Evolutionary conservation across 2,113 vertebrate species (phyloP).

Genomic region (Sinocyclocheilus maitianheensis): DNA sequence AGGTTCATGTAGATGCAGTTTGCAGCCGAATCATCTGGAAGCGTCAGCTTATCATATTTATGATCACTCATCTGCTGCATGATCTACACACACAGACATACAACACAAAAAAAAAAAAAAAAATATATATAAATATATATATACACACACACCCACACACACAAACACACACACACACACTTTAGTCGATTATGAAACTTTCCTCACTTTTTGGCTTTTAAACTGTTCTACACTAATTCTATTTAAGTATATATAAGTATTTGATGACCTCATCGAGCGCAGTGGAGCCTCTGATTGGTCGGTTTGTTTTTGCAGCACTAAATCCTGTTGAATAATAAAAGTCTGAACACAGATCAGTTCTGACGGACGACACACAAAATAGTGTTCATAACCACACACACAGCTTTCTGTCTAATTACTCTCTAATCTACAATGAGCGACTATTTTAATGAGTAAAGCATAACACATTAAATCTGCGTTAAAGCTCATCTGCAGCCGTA

Average conservation of each 20-base stretch:
- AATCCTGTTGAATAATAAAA: background rate
- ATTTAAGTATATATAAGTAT: background rate
- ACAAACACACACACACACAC: too few relatives aligned
- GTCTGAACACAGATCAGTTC: background rate
- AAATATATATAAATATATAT: too few relatives aligned
- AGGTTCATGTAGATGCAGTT: constrained; percentile 95
- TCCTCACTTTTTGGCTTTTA: too few relatives aligned
- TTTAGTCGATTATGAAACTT: too few relatives aligned
- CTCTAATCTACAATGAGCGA: background rate
- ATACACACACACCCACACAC: too few relatives aligned
- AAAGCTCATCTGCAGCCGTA: background rate
- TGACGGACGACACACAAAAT: background rate
- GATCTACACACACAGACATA: constrained; percentile 68
- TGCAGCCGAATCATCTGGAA: constrained; percentile 89
- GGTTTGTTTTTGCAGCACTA: background rate
- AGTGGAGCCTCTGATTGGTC: background rate
- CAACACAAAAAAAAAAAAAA: background rate
- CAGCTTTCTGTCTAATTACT: background rate
- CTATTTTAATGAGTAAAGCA: constrained; percentile 9
- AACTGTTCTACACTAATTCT: background rate
- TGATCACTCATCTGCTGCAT: constrained; percentile 99
- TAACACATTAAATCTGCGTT: background rate
- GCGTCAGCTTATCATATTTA: constrained; percentile 93
- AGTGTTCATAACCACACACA: background rate
- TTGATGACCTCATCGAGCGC: constrained; percentile 12